Evolutionary conservation across 1,140 invertebrate genomes (phyloP), one percentile per base, ranked within the genome.

Genomic region (Drosophila lacteicornis): DNA sequence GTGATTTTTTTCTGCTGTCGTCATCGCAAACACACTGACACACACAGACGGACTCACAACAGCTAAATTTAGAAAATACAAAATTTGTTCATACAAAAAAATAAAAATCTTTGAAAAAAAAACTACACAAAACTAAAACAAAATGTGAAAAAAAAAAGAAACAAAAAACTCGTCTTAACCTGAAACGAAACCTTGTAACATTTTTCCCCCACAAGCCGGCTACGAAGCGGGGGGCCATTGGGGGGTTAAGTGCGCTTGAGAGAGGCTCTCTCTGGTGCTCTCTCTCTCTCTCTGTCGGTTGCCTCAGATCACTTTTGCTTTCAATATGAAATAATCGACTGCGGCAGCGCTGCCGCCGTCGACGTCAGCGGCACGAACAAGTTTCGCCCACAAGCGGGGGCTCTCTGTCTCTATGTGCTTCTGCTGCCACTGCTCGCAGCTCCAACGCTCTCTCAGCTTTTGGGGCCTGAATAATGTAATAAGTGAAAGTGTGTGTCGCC

Each of bases 241-340:
- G 40, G 75, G 58, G 55, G 40, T 30, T 43, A 25, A 46, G 62
- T 51, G 60, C 49, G 22, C 30, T 59, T 66, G 59, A 65, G 40
- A 91, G 82, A 91, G 76, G 33, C 74, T 62, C 60, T 63, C 46
- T 65, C 40, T 59, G 43, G 4, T 42, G 65, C 66, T 68, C 66
- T 82, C 66, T 76, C 66, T 82, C 66, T 76, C 60, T 53, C 47
- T 53, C 36, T 65, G 63, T 46, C 56, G 55, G 63, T 50, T 42
- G 68, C 57, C 40, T 84, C 58, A 86, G 80, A 88, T 91, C 83
- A 92, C 91, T 92, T 92, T 92, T 92, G 91, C 88, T 92, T 92
- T 92, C 91, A 90, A 79, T 92, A 92, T 92, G 91, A 92, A 92
- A 92, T 92, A 92, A 92, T 92, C 90, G 85, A 75, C 77, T 53